Evolutionary conservation across 2,888 invertebrate genomes (phyloP), one percentile per base, ranked within the genome.

Genomic region (Noctua fimbriata): DNA sequence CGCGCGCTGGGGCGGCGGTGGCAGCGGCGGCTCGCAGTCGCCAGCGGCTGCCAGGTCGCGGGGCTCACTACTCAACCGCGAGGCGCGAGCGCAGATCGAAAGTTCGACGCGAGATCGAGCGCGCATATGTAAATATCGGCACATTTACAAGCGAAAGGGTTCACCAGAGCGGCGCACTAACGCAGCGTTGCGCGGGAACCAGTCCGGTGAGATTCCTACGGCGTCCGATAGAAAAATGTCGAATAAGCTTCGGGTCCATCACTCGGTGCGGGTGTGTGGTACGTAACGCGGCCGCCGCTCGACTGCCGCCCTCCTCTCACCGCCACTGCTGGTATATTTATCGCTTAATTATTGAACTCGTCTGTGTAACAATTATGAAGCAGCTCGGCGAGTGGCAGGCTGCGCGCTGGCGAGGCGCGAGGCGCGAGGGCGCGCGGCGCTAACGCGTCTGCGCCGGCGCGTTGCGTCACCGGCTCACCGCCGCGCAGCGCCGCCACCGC

Each of bases 181-280:
- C 96, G 96, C 95, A 94, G 95, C 94, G 95, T 95, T 96, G 95
- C 95, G 96, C 95, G 95, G 96, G 97, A 97, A 97, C 97, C 97
- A 97, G 97, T 97, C 97, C 97, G 97, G 97, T 97, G 96, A 97
- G 97, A 97, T 97, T 97, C 97, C 97, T 97, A 97, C 96, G 96
- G 96, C 96, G 97, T 97, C 96, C 96, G 96, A 96, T 96, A 96
- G 97, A 97, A 97, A 97, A 97, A 97, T 97, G 97, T 97, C 96
- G 97, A 95, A 94, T 92, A 91, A 94, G 93, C 94, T 94, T 94
- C 92, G 92, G 94, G 93, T 94, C 93, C 95, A 95, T 95, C 95
- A 95, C 95, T 94, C 92, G 93, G 84, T 93, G 91, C 95, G 94
- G 93, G 92, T 94, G 96, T 96, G 95, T 95, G 94, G 91, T 94